Percentiles rank a stretch among this genome's conserved stretches.
phyloP scores from a whole-genome alignment of 2,113 vertebrate species.

The Axis porcinus region DNA sequence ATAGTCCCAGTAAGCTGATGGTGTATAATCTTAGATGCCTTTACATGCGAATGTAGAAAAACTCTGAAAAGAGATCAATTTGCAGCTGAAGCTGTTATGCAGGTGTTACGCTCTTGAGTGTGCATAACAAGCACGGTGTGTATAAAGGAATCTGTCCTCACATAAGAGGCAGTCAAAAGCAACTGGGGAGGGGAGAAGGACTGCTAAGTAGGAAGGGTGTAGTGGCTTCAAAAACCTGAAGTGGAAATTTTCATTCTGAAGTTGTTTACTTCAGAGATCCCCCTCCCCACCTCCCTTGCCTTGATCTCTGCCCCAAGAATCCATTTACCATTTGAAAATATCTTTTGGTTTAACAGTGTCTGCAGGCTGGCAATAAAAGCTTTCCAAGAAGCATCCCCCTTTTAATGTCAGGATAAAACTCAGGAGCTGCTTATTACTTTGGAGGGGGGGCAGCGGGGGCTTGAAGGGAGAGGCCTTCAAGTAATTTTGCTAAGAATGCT shows the following conservation, averaged over 20 bases:
- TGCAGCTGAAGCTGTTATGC: background rate
- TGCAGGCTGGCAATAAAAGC: background rate
- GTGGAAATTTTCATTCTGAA: background rate
- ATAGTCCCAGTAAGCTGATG: background rate
- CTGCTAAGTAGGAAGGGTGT: background rate
- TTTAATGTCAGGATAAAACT: background rate
- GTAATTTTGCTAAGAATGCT: conserved; percentile 15
- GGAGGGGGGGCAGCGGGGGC: accelerated
- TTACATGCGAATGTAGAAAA: background rate
- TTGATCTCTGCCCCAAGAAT: background rate
- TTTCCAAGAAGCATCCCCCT: background rate
- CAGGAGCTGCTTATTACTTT: background rate
- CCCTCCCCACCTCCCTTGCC: background rate
- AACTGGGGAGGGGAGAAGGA: background rate
- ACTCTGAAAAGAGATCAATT: background rate
- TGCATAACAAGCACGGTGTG: background rate
- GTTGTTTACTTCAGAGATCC: background rate
- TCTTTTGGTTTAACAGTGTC: conserved; percentile 2
- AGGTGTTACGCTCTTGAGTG: background rate
- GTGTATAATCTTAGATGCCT: background rate
- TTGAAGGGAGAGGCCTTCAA: background rate
- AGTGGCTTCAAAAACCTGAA: background rate
- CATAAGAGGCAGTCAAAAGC: background rate
- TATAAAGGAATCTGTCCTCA: background rate
- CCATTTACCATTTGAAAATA: background rate